Percentiles rank a stretch among this genome's conserved stretches.
Evolutionary conservation across 2,113 vertebrate species (phyloP).

Genomic region (Cardinalis cardinalis): DNA sequence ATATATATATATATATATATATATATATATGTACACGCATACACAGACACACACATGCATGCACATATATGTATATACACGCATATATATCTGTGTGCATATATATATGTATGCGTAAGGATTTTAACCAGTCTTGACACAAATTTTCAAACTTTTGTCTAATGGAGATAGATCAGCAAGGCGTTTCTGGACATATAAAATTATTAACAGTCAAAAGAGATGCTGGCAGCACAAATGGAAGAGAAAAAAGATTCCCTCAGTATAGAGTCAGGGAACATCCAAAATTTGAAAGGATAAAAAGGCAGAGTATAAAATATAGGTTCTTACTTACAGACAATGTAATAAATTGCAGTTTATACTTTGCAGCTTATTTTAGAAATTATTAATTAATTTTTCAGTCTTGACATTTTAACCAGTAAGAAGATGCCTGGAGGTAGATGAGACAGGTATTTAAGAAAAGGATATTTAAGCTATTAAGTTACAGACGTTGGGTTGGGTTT

Average conservation of each 20-base stretch:
- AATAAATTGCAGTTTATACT: not conserved
- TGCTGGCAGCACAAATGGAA: not conserved
- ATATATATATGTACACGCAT: too few species aligned
- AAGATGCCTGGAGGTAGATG: not conserved
- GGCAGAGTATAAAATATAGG: not conserved
- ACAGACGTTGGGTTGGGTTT: not conserved
- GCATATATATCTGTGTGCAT: not conserved
- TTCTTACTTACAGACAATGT: not conserved
- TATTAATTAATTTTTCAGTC: not conserved
- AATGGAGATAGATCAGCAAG: not conserved
- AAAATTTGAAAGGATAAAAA: not conserved
- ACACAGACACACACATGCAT: not conserved
- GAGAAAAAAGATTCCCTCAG: not conserved
- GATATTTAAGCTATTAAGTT: not conserved
- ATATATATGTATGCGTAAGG: too few species aligned
- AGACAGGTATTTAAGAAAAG: not conserved
- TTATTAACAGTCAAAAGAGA: not conserved
- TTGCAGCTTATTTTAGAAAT: not conserved
- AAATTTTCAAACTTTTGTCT: not conserved
- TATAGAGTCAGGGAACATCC: not conserved
- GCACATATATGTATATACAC: not conserved
- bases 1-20: not conserved
- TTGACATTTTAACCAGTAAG: not conserved
- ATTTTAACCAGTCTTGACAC: not conserved
- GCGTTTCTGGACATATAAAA: not conserved